Evolutionary conservation across 2,888 invertebrate genomes (phyloP), one percentile per base, ranked within the genome.

Genomic region (Eupithecia insigniata): DNA sequence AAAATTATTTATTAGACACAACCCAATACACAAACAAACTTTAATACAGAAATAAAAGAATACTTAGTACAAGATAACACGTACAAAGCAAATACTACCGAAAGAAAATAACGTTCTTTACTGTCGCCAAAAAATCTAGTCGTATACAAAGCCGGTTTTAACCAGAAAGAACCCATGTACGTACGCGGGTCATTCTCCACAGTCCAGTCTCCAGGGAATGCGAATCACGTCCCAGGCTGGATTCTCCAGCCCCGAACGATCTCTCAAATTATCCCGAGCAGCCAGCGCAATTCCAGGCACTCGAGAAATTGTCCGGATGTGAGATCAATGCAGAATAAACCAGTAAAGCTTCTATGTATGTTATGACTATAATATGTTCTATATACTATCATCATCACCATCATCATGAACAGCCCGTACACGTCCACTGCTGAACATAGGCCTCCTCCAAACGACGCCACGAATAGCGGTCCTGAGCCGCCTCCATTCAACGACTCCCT

Each of bases 201-300:
- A 80, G 81, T 83, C 86, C 78, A 83, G 78, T 70, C 73, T 39
- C 46, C n/a, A 71, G 76, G 74, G 84, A 87, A 88, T 88, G 85
- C 85, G 87, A 88, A 87, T 87, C 88, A 88, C 87, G 88, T 87
- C 76, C 80, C 74, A 75, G 81, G 79, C 79, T 79, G 80, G 83
- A 85, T 86, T 82, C 85, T 78, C 77, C 76, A 76, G 81, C 82
- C 82, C 80, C 81, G 72, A 80, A 79, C 84, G 81, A 83, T 84
- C 83, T 83, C 83, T 83, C 81, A 85, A 87, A 85, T 84, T 85
- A 84, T 84, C 83, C 79, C 79, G 79, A 81, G 80, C 82, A 80
- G 77, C 80, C 83, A 83, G 76, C 76, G 83, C 81, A 83, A 83
- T 84, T 79, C 78, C 75, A 75, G 76, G 76, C 78, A 81, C 78